These are phyloP conservation scores for Ophonus ardosiacus DNA, from an alignment of 2,888 invertebrate genomes.

Conservation along the genomic window DNA sequence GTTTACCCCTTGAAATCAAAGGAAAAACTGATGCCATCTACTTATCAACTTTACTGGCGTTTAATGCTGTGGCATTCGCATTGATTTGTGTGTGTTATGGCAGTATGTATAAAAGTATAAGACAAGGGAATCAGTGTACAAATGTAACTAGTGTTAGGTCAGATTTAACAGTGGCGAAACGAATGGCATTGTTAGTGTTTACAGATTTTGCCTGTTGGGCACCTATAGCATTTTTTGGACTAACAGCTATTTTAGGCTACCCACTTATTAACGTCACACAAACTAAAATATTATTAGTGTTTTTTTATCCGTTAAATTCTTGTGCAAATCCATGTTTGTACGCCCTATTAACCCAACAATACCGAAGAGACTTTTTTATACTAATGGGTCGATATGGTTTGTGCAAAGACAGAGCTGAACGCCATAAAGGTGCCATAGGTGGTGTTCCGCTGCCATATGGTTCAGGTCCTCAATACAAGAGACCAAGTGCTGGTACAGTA, in stretches of 20 bases:
- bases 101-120: conserved; percentile 80
- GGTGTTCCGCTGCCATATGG: conserved; percentile 74
- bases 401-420: conserved; percentile 74
- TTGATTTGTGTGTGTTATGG: conserved; percentile 81
- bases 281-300: conserved; percentile 80
- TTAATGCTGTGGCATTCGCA: conserved; percentile 81
- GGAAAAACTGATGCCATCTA: conserved; percentile 78
- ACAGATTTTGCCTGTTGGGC: conserved; percentile 82
- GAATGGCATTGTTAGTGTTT: conserved; percentile 83
- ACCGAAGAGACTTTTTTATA: conserved; percentile 79
- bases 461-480: conserved; percentile 72
- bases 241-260: conserved; percentile 81
- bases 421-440: conserved; percentile 76
- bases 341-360: conserved; percentile 82
- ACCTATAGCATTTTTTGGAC: conserved; percentile 82
- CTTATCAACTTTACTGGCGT: conserved; percentile 78
- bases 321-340: conserved; percentile 85
- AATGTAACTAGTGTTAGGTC: conserved; percentile 75
- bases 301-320: conserved; percentile 84
- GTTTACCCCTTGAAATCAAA: conserved; percentile 81
- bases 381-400: conserved; percentile 77
- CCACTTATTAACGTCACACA: conserved; percentile 80
- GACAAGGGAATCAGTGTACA: conserved; percentile 77
- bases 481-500: conserved; percentile 68
- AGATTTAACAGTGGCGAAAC: conserved; percentile 79